Conservation (phyloP, 1,140 invertebrate species). For the Halictus rubicundus region DNA sequence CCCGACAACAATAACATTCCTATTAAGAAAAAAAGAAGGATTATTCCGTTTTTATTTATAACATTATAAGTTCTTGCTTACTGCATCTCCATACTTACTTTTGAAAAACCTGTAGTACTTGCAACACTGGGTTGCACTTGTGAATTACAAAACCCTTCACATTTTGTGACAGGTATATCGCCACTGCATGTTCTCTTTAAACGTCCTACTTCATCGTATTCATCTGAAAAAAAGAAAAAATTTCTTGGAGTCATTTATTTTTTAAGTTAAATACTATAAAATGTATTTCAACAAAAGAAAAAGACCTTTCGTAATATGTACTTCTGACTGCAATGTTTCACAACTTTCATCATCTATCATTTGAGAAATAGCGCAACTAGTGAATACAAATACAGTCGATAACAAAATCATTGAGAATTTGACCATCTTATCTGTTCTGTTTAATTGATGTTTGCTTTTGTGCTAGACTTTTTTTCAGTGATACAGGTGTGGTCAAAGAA, state of each 20-base stretch:
- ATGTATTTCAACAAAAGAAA: slow-evolving; percentile 11
- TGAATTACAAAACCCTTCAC: slow-evolving; percentile 93
- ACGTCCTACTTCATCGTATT: slow-evolving; percentile 90
- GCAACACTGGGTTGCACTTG: slow-evolving; percentile 94
- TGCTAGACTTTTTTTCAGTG: slow-evolving; percentile 7
- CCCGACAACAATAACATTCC: slow-evolving; percentile 95
- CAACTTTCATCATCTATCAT: slow-evolving; percentile 73
- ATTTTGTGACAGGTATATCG: slow-evolving; percentile 92
- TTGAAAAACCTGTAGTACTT: slow-evolving; percentile 92
- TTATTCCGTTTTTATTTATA: neutral
- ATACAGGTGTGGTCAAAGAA: slow-evolving; percentile 43
- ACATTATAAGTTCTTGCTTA: neutral
- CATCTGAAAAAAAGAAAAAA: slow-evolving; percentile 83
- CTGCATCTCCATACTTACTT: slow-evolving; percentile 82
- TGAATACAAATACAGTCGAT: slow-evolving; percentile 36
- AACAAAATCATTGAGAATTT: slow-evolving; percentile 44
- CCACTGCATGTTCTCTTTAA: slow-evolving; percentile 92
- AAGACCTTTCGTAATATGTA: slow-evolving; percentile 89
- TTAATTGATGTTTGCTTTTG: slow-evolving; percentile 28
- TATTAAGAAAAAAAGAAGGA: slow-evolving; percentile 68
- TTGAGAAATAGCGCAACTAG: slow-evolving; percentile 43
- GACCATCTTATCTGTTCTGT: slow-evolving; percentile 51
- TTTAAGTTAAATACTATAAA: slow-evolving; percentile 13
- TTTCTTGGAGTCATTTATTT: slow-evolving; percentile 22
- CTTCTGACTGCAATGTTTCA: slow-evolving; percentile 89